A percentile compares a stretch with the other conserved stretches of the same genome.
These are phyloP conservation scores for Acomys russatus DNA, from an alignment of 2,797 vertebrate genomes.

Conservation along the genomic window DNA sequence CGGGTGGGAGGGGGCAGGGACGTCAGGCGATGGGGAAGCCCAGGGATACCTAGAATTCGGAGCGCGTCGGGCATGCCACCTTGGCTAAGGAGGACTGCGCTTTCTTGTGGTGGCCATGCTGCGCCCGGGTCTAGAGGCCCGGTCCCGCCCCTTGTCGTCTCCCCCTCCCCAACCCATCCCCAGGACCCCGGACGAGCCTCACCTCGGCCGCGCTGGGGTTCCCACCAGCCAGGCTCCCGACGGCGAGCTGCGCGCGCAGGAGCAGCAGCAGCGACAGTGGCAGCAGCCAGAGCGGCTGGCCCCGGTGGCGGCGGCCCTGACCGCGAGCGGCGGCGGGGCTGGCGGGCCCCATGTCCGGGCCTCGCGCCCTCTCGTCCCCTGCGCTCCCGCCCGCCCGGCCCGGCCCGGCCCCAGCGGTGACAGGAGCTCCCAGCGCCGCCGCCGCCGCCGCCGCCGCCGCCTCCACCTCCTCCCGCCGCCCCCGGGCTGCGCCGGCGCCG, in stretches of 20 bases:
- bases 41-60: constrained; percentile 40
- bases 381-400: constrained; percentile 61
- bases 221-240: constrained; percentile 75
- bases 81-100: constrained; percentile 32
- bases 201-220: constrained; percentile 76
- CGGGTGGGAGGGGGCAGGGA: neutral
- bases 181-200: constrained; percentile 69
- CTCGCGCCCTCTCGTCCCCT: constrained; percentile 76
- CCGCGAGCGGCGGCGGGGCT: constrained; percentile 61
- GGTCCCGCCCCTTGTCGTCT: constrained; percentile 59
- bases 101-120: neutral
- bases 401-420: constrained; percentile 81
- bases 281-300: constrained; percentile 52
- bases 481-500: constrained; percentile 80
- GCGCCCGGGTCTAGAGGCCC: neutral
- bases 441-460: constrained; percentile 53
- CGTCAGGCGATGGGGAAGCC: constrained; percentile 21
- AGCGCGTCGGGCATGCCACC: neutral
- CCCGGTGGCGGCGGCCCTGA: constrained; percentile 61
- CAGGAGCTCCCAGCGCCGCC: constrained; percentile 83
- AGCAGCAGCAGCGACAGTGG: constrained; percentile 75
- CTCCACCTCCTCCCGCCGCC: constrained; percentile 66
- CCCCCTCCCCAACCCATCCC: constrained; percentile 54
- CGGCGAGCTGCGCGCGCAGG: constrained; percentile 79
- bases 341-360: constrained; percentile 80